Evolutionary conservation across 64 coral and sea anemone genomes (phyloP).

Genomic region (Porites australiensis): DNA sequence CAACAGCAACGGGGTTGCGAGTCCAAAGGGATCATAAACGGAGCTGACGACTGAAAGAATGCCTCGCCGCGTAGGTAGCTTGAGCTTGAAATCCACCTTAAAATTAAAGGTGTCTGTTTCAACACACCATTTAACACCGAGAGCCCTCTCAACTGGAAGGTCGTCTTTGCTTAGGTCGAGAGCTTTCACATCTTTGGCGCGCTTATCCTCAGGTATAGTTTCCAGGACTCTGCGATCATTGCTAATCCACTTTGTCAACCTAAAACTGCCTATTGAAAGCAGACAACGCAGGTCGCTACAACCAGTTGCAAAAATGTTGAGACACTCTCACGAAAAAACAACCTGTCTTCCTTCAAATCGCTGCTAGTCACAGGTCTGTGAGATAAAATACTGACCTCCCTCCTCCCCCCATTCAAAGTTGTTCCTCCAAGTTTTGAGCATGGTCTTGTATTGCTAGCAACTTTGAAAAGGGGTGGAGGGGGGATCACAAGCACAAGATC

Average conservation of each 20-base stretch:
- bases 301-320: no score
- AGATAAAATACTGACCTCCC: no score
- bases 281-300: background rate
- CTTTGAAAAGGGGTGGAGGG: no score
- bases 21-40: no score
- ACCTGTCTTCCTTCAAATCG: no score
- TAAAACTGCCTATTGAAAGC: background rate
- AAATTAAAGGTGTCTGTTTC: conserved; percentile 9
- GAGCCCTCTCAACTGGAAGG: conserved; percentile 3
- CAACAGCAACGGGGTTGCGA: no score
- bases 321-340: no score
- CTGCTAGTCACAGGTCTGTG: no score
- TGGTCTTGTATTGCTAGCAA: no score
- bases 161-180: background rate
- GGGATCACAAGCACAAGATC: no score
- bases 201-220: background rate
- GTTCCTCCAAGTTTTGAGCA: no score
- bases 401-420: no score
- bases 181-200: background rate
- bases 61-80: background rate
- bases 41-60: background rate
- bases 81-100: background rate
- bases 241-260: conserved; percentile 14
- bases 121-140: conserved; percentile 15
- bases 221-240: background rate